Conservation (phyloP, 2,797 vertebrate genomes). For the Aplochiton taeniatus region DNA sequence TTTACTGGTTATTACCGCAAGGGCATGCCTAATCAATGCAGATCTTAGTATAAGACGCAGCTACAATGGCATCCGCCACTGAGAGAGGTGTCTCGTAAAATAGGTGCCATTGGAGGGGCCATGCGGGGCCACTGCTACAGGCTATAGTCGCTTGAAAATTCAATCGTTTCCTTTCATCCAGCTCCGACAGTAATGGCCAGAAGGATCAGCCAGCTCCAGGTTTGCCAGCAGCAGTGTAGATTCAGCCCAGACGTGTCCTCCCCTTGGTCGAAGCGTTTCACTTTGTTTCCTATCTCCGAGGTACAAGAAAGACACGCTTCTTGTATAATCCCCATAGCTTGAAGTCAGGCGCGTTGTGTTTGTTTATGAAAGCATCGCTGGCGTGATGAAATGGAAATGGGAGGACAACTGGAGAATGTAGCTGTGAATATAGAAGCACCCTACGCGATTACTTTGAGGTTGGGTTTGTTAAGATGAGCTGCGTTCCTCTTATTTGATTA, state of each 20-base stretch:
- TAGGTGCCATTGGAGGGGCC: slow-evolving; percentile 39
- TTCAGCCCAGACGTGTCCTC: slow-evolving; percentile 42
- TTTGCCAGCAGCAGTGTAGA: slow-evolving; percentile 53
- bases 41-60: slow-evolving; percentile 50
- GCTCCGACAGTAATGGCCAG: slow-evolving; percentile 49
- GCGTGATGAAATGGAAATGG: slow-evolving; percentile 45
- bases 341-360: slow-evolving; percentile 51
- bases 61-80: slow-evolving; percentile 22
- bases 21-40: slow-evolving; percentile 60
- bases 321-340: slow-evolving; percentile 63
- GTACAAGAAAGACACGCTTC: slow-evolving; percentile 52
- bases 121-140: slow-evolving; percentile 40
- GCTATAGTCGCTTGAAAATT: slow-evolving; percentile 51
- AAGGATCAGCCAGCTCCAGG: slow-evolving; percentile 43
- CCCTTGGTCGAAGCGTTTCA: slow-evolving; percentile 47
- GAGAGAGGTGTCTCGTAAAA: slow-evolving; percentile 28
- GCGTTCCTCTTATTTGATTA: background rate
- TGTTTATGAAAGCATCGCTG: slow-evolving; percentile 43
- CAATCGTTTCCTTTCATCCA: slow-evolving; percentile 52
- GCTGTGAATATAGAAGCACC: slow-evolving; percentile 22
- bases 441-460: slow-evolving; percentile 43
- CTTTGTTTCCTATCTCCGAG: slow-evolving; percentile 67
- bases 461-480: slow-evolving; percentile 30
- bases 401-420: slow-evolving; percentile 33
- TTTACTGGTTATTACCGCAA: slow-evolving; percentile 58